Percentiles rank a stretch among this genome's conserved stretches.
phyloP scores from a whole-genome alignment of 1,140 invertebrate species.

The Lutraria rhynchaena region DNA sequence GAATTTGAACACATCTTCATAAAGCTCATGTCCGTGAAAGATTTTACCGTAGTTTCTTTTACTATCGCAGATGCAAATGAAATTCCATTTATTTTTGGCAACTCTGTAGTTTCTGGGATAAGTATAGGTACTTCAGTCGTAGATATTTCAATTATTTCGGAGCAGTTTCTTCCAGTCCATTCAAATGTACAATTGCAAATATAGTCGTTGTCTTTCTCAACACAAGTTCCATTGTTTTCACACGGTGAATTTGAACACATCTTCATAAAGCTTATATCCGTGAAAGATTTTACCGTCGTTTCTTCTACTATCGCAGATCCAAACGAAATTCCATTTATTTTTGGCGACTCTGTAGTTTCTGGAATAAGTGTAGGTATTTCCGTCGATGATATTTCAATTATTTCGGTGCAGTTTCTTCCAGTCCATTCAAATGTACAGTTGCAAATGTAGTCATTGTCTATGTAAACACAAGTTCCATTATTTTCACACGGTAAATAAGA shows the following conservation, averaged over 20 bases:
- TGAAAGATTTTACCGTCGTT: too few species aligned
- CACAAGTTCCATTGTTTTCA: constrained; percentile 47
- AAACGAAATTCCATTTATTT: too few species aligned
- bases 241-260: constrained; percentile 44
- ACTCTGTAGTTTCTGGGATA: constrained; percentile 47
- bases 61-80: constrained; percentile 29
- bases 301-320: too few species aligned
- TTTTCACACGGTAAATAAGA: too few species aligned
- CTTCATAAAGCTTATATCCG: constrained; percentile 19
- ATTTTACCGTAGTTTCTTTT: constrained; percentile 43
- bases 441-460: too few species aligned
- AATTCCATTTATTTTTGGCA: constrained; percentile 1
- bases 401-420: too few species aligned
- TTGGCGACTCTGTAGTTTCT: too few species aligned
- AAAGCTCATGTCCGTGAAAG: constrained; percentile 63
- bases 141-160: constrained; percentile 78
- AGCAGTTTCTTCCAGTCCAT: constrained; percentile 84
- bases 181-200: constrained; percentile 43
- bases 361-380: too few species aligned
- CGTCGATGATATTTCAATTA: too few species aligned
- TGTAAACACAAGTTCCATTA: too few species aligned
- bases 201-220: constrained; percentile 23
- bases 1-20: constrained; percentile 84
- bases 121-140: constrained; percentile 29
- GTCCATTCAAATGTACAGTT: too few species aligned